Evolutionary conservation across 2,113 vertebrate genomes (phyloP), one percentile per base, ranked within the genome.

Genomic region (Fregata magnificens): DNA sequence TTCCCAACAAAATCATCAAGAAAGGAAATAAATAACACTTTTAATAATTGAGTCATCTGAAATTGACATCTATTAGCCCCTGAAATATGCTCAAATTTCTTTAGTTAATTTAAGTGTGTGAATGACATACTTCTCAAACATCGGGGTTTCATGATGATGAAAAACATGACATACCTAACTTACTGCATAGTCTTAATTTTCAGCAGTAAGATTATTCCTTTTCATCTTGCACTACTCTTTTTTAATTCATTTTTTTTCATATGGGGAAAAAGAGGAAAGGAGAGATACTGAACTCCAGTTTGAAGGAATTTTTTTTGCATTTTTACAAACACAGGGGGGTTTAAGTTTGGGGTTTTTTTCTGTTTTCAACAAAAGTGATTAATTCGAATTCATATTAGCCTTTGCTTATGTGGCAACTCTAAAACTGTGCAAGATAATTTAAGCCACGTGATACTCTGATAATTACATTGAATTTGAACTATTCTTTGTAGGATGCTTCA

Each of bases 391-490:
- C 92, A 83, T 65, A n/a, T 50, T 82, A 61, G 11, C 26, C 79
- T 96, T 95, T 77, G 52, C 61, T 92, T 97, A 72, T 42, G 18
- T 90, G 58, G n/a, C 70, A 86, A 61, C 61, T 74, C 62, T 87
- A 80, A 94, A 87, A 62, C 47, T 29, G 44, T 94, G 47, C 22
- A 86, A 87, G 56, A 66, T 87, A 49, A 92, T 94, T 97, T 92
- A 90, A 94, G 73, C 67, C 61, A 70, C 2, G 4, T 62, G 74
- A 83, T 93, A 79, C 45, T 86, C 38, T n/a, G 40, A 77, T 97
- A 97, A 97, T 97, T 96, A 58, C 62, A 20, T 73, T 80, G 87
- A 91, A 94, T 97, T 94, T 71, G 24, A 95, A 88, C 86, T 90
- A 3, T 88, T 96, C 31, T 95, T 53, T 89, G 65, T 90, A 87